phyloP scores from a whole-genome alignment of 1,140 invertebrate genomes.

The Brachionus angularis region DNA sequence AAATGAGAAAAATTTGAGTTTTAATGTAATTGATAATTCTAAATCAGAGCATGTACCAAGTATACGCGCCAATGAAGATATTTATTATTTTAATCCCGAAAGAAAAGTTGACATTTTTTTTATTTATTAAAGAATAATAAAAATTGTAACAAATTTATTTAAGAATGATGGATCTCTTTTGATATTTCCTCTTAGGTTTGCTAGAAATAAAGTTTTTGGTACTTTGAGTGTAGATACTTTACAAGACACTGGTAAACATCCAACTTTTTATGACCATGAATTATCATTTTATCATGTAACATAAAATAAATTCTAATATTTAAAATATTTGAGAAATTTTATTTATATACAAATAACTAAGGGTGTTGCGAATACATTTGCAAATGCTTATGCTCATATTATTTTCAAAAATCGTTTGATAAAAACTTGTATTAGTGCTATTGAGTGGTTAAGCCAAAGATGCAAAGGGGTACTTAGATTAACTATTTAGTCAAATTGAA shows the following conservation, averaged over 20 bases:
- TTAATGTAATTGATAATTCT: conserved; percentile 52
- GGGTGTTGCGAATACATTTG: conserved; percentile 23
- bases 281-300: conserved; percentile 58
- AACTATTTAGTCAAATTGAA: not conserved
- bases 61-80: conserved; percentile 54
- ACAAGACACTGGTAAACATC: conserved; percentile 51
- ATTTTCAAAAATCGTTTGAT: conserved; percentile 40
- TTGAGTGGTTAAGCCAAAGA: conserved; percentile 8
- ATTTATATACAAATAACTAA: not conserved
- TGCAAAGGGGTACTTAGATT: conserved; percentile 16
- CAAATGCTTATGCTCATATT: conserved; percentile 11
- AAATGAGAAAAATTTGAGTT: conserved; percentile 48
- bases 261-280: conserved; percentile 57
- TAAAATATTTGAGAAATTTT: too few relatives aligned
- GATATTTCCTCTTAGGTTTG: conserved; percentile 50
- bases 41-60: conserved; percentile 56
- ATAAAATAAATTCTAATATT: not conserved
- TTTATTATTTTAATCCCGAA: conserved; percentile 56
- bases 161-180: conserved; percentile 25
- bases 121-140: not conserved
- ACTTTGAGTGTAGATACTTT: conserved; percentile 56
- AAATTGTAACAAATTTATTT: not conserved
- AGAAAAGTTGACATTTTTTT: conserved; percentile 44
- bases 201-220: conserved; percentile 56
- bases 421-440: conserved; percentile 8